Percentiles rank a stretch among this genome's conserved stretches.
These are phyloP conservation scores for Hypotaenidia okinawae DNA, from an alignment of 2,797 vertebrate species.

Conservation along the genomic window DNA sequence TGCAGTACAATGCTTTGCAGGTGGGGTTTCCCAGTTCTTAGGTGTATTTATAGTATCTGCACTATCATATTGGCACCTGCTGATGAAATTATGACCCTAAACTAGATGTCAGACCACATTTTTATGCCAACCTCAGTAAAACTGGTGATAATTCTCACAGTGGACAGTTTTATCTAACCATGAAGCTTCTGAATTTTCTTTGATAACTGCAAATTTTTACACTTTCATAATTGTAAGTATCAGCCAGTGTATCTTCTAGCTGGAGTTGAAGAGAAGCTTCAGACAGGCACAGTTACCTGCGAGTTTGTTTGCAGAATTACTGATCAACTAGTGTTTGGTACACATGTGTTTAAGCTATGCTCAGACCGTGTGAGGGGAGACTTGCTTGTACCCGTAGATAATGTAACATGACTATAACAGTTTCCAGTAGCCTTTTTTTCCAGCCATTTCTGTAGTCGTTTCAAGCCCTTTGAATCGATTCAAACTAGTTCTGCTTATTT, in stretches of 20 bases:
- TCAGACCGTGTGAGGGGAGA: background rate
- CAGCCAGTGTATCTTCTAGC: background rate
- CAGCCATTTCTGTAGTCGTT: background rate
- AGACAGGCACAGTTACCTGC: background rate
- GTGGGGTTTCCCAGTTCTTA: background rate
- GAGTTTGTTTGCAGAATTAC: background rate
- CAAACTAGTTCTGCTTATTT: background rate
- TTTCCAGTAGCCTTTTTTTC: background rate
- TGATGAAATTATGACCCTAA: background rate
- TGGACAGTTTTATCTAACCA: background rate
- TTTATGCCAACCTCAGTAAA: background rate
- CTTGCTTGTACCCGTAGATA: background rate
- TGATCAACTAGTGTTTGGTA: background rate
- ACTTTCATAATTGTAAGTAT: background rate
- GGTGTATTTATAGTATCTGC: background rate
- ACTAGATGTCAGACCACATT: background rate
- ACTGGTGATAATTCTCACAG: background rate
- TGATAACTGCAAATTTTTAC: background rate
- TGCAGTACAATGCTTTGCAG: background rate
- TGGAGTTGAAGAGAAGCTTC: background rate
- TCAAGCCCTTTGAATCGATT: background rate
- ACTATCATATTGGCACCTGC: background rate
- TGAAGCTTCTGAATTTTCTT: background rate
- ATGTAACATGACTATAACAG: background rate
- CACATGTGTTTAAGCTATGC: rapidly evolving